phyloP scores from a whole-genome alignment of 2,797 vertebrate genomes.

The Syndactyla subalaris region DNA sequence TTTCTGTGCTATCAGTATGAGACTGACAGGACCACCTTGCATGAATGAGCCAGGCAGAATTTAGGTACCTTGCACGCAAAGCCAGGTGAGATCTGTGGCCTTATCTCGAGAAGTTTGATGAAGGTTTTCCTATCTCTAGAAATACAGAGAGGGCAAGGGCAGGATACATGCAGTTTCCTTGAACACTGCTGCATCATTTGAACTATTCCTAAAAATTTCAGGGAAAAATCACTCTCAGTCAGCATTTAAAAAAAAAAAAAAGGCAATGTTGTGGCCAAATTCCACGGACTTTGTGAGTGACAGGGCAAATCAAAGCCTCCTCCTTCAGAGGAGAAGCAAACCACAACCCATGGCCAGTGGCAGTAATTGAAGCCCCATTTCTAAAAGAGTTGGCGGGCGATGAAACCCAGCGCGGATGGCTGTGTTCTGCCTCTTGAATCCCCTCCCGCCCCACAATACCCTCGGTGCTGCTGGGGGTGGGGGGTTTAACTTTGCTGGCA shows the following conservation, averaged over 20 bases:
- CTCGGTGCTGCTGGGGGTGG: neutral
- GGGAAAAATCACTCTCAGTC: neutral
- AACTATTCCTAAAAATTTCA: neutral
- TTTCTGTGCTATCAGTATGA: neutral
- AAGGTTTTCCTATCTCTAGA: neutral
- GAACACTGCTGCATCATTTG: neutral
- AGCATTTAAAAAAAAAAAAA: neutral
- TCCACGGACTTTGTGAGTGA: neutral
- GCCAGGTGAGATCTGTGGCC: neutral
- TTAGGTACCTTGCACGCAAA: fast-evolving
- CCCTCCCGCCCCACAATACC: neutral
- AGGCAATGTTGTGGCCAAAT: neutral
- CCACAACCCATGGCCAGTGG: conserved; percentile 31
- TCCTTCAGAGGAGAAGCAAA: conserved; percentile 31
- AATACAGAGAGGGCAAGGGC: neutral
- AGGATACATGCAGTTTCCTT: neutral
- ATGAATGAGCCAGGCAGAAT: neutral
- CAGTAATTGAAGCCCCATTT: conserved; percentile 22
- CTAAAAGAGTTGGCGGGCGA: conserved; percentile 11
- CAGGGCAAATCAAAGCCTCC: neutral
- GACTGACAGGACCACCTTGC: neutral
- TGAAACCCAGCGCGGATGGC: neutral
- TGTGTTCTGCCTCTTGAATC: conserved; percentile 30
- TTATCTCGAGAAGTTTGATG: neutral
- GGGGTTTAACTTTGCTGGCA: conserved; percentile 31